Evolutionary conservation across 1,140 invertebrate genomes (phyloP), one percentile per base, ranked within the genome.

Genomic region (Maniola jurtina): DNA sequence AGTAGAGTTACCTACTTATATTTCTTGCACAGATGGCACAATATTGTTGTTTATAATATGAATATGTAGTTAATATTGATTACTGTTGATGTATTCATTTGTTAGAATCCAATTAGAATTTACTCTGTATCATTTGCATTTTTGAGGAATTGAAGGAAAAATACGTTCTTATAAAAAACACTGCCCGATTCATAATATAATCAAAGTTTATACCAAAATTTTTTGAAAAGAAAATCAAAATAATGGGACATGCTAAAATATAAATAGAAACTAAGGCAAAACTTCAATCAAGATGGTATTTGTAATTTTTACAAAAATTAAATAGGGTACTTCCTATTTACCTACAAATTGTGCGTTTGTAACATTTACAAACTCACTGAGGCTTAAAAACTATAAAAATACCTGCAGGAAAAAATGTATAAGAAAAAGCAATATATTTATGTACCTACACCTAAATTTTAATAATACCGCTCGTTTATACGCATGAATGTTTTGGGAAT

Each of bases 11-110:
- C 62, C 68, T 72, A 73, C 15, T 68, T 67, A 45, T 72, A 79
- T 77, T 72, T 70, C 63, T 75, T 77, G 82, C 83, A 88, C 83
- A 76, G 70, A 80, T 76, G 70, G 85, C 82, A 86, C 83, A 80
- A 78, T 75, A 75, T 72, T 77, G 71, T 75, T 83, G 70, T 77
- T 81, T 77, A 76, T 67, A 56, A 76, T 67, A 56, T 74, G 61
- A 34, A 57, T 38, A 63, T 60, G 58, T 76, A 73, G 74, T 56
- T 68, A 64, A 25, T 61, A 64, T 58, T 64, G 56, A 34, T 57
- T 57, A 57, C n/a, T 40, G 36, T 57, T 52, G 48, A 16, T 57
- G 55, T 57, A 35, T 36, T 55, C 13, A 55, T 34, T 35, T 55
- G 33, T 55, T 55, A 34, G n/a, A n/a, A n/a, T n/a, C n/a, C n/a